Evolutionary conservation across 2,888 invertebrate species (phyloP).

Genomic region (Parnassius glacialis): DNA sequence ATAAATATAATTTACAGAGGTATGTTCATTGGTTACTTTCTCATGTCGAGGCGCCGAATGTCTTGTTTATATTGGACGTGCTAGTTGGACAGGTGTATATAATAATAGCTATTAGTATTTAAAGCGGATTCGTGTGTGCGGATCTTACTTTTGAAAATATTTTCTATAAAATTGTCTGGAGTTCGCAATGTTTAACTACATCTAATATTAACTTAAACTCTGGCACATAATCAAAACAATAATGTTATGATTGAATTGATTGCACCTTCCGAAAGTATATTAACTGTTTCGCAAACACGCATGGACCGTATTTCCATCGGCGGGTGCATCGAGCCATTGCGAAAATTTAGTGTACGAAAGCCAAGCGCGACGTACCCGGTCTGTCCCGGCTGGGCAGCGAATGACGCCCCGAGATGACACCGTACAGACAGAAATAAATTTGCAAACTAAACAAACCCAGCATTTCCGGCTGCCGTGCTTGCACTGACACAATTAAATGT

Average conservation of each 20-base stretch:
- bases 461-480: slow-evolving; percentile 71
- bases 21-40: slow-evolving; percentile 24
- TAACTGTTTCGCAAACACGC: slow-evolving; percentile 46
- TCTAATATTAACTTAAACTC: slow-evolving; percentile 15
- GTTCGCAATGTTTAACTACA: slow-evolving; percentile 12
- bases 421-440: slow-evolving; percentile 72
- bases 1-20: slow-evolving; percentile 8
- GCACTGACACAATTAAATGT: slow-evolving; percentile 64
- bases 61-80: slow-evolving; percentile 59
- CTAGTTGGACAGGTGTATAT: slow-evolving; percentile 51
- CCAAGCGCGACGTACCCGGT: slow-evolving; percentile 48
- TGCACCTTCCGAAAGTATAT: slow-evolving; percentile 31
- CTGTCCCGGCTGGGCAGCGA: slow-evolving; percentile 41
- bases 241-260: slow-evolving; percentile 27
- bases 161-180: slow-evolving; percentile 5
- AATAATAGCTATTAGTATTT: slow-evolving; percentile 40
- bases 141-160: neutral
- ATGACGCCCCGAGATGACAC: slow-evolving; percentile 75
- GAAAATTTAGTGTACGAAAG: slow-evolving; percentile 61
- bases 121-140: slow-evolving; percentile 28
- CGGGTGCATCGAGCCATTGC: slow-evolving; percentile 52
- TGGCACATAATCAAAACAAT: slow-evolving; percentile 33
- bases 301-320: slow-evolving; percentile 53
- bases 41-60: slow-evolving; percentile 36
- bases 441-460: slow-evolving; percentile 74